phyloP scores from a whole-genome alignment of 2,888 invertebrate species.

The Smittia aterrima region DNA sequence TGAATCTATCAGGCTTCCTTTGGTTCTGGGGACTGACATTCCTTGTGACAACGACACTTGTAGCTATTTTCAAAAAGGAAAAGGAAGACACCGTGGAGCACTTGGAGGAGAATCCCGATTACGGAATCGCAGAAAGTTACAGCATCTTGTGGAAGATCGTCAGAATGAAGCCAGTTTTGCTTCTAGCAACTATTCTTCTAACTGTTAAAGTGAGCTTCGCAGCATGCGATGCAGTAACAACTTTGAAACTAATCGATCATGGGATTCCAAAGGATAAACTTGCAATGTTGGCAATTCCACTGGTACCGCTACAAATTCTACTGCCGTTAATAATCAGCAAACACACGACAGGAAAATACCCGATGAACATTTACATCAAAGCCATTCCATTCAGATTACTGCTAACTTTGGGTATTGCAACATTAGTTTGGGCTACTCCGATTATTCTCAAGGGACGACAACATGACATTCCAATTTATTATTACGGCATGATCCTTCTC shows the following conservation, averaged over 20 bases:
- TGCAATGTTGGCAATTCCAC: slow-evolving; percentile 87
- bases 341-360: slow-evolving; percentile 84
- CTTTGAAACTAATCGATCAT: slow-evolving; percentile 90
- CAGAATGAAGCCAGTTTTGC: slow-evolving; percentile 75
- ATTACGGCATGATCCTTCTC: slow-evolving; percentile 71
- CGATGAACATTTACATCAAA: slow-evolving; percentile 82
- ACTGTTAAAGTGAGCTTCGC: slow-evolving; percentile 94
- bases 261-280: slow-evolving; percentile 95
- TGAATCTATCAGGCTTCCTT: slow-evolving; percentile 78
- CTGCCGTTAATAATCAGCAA: slow-evolving; percentile 74
- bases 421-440: slow-evolving; percentile 84
- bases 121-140: slow-evolving; percentile 69
- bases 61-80: slow-evolving; percentile 87
- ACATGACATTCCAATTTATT: slow-evolving; percentile 67
- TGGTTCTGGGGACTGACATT: slow-evolving; percentile 95
- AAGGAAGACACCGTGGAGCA: slow-evolving; percentile 56
- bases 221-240: slow-evolving; percentile 92
- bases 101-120: slow-evolving; percentile 51
- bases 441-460: slow-evolving; percentile 59
- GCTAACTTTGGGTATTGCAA: slow-evolving; percentile 80
- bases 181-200: slow-evolving; percentile 74
- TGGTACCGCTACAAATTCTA: slow-evolving; percentile 91
- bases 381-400: slow-evolving; percentile 85
- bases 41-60: slow-evolving; percentile 82
- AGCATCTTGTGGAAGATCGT: slow-evolving; percentile 78